Evolutionary conservation across 2,113 vertebrate genomes (phyloP), one percentile per base, ranked within the genome.

Genomic region (Aphyosemion australe): DNA sequence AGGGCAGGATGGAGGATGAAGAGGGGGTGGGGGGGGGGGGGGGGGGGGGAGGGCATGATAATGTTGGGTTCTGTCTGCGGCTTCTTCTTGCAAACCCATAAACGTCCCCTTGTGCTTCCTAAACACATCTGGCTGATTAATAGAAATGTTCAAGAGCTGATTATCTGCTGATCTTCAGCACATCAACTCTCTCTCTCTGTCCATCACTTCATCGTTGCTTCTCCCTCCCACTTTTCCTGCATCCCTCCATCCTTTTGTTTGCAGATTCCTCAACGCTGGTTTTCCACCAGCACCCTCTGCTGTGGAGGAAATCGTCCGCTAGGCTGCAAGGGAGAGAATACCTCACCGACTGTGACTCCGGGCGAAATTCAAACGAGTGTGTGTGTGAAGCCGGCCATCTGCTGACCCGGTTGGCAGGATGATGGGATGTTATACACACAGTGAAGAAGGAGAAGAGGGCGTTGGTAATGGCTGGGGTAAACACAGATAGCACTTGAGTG

Each of bases 401-500:
- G 56, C 26, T 42, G 14, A 46, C 19, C 69, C 61, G 46, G 55
- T 18, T 60, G 62, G 55, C 41, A 18, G 26, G 58, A 65, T 16
- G 56, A 71, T 50, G 19, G 45, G 43, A 43, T 15, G 15, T 2
- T 26, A 52, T 45, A 39, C 60, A 31, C 46, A 59, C 62, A 41
- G 39, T 8, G 53, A 63, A 41, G 41, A 32, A 41, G 58, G 61
- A n/a, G 4, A 63, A 41, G 41, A 32, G 45, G 58, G 61, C 20
- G 4, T 67, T 61, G 59, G 55, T 82, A 71, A 88, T 84, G 76
- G 78, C 39, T 14, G 8, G 49, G 61, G 83, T 71, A 87, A 90
- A 88, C 79, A 86, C 67, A 54, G 77, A 85, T 59, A 64, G 79
- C 77, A 51, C 50, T 52, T 48, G 66, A 85, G 77, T 77, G 72